These are phyloP conservation scores for Nasalis larvatus DNA, from an alignment of 2,113 vertebrate genomes.

Conservation along the genomic window DNA sequence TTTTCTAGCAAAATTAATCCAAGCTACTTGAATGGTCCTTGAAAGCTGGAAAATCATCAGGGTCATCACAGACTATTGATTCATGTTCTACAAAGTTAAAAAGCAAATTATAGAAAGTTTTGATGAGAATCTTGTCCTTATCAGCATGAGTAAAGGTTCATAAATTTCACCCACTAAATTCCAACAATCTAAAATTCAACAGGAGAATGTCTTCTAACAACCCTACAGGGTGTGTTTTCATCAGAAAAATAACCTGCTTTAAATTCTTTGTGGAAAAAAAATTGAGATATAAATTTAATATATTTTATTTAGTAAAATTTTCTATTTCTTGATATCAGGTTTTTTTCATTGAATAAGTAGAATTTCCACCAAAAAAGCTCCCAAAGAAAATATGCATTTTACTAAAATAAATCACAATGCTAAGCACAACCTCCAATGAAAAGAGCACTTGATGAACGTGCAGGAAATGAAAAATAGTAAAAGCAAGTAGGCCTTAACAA, in stretches of 20 bases:
- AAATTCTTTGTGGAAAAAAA: not conserved
- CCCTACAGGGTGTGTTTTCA: not conserved
- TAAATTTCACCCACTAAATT: constrained; percentile 44
- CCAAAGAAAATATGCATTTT: constrained; percentile 21
- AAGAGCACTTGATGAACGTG: not conserved
- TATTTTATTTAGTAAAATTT: constrained; percentile 17
- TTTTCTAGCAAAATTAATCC: constrained; percentile 51
- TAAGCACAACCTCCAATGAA: not conserved
- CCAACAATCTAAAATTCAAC: not conserved
- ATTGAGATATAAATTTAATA: not conserved
- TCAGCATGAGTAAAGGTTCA: not conserved
- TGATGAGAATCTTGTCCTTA: constrained; percentile 36
- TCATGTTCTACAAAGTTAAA: constrained; percentile 21
- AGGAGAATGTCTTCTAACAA: constrained; percentile 29
- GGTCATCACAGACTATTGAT: constrained; percentile 30
- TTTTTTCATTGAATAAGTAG: constrained; percentile 11
- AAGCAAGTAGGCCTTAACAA: not conserved
- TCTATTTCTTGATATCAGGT: not conserved
- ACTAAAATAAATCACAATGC: constrained; percentile 33
- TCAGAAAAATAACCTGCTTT: constrained; percentile 21
- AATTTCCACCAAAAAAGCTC: constrained; percentile 5
- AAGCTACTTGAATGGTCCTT: constrained; percentile 37
- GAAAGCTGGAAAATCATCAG: constrained; percentile 20
- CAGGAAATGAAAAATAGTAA: not conserved
- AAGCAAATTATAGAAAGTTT: constrained; percentile 39